Percentiles rank a stretch among this genome's conserved stretches.
These are phyloP conservation scores for Danio tinwini DNA, from an alignment of 2,797 vertebrate genomes.

Conservation along the genomic window DNA sequence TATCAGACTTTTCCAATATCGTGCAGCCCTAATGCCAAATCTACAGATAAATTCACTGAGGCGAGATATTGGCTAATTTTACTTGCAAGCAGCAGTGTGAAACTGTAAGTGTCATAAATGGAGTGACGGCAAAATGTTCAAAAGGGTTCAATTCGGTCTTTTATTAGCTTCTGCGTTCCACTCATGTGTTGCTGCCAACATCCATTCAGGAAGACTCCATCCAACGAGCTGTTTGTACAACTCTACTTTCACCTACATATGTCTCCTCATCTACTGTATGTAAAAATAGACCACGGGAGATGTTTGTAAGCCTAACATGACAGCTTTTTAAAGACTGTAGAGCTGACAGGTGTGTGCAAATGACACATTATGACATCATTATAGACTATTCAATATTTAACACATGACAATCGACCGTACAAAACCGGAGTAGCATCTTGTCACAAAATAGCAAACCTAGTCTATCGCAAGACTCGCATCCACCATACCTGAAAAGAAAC, in stretches of 20 bases:
- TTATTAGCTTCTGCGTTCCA: constrained; percentile 32
- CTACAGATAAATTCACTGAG: constrained; percentile 13
- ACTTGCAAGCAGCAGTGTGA: constrained; percentile 2
- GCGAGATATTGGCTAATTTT: constrained; percentile 38
- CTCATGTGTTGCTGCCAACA: constrained; percentile 16
- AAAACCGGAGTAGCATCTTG: constrained; percentile 2
- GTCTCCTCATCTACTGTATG: not conserved
- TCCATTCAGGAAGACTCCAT: constrained; percentile 26
- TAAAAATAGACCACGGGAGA: constrained; percentile 24
- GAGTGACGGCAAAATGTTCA: constrained; percentile 18
- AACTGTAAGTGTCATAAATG: constrained; percentile 15
- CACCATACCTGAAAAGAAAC: constrained; percentile 6
- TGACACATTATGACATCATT: constrained; percentile 22
- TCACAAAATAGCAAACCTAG: constrained; percentile 11
- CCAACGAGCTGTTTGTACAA: not conserved
- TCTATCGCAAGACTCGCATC: not conserved
- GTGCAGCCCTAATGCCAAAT: not conserved
- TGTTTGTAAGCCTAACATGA: not conserved
- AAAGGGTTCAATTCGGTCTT: constrained; percentile 11
- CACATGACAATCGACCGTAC: constrained; percentile 1
- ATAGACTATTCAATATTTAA: not conserved
- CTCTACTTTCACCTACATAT: not conserved
- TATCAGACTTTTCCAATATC: no score
- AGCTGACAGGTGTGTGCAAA: constrained; percentile 24
- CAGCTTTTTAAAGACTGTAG: constrained; percentile 2